A percentile compares a stretch with the other conserved stretches of the same genome.
phyloP scores from a whole-genome alignment of 2,888 invertebrate species.

The Xestoiulus laeticollis region DNA sequence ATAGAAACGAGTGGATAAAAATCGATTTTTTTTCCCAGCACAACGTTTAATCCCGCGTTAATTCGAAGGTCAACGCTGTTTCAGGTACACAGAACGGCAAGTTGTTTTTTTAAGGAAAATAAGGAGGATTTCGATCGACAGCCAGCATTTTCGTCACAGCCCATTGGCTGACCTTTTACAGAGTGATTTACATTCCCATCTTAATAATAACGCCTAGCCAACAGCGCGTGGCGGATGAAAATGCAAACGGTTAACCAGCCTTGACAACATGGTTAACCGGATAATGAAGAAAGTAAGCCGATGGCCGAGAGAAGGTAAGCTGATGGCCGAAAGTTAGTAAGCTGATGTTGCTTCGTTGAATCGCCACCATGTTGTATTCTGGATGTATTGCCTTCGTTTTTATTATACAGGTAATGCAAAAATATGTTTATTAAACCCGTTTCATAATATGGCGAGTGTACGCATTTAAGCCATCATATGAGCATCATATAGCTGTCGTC shows the following conservation, averaged over 20 bases:
- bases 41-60: background rate
- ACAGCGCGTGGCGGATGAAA: background rate
- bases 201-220: background rate
- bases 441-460: no score
- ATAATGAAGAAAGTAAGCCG: no score
- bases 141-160: background rate
- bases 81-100: background rate
- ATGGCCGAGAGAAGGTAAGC: no score
- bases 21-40: background rate
- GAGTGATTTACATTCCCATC: background rate
- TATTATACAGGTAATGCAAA: no score
- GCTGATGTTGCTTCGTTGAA: no score
- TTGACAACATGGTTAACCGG: background rate
- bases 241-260: background rate
- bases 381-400: no score
- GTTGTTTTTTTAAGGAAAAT: background rate
- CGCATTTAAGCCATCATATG: no score
- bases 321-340: no score
- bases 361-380: no score
- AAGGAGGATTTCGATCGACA: background rate
- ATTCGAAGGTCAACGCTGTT: background rate
- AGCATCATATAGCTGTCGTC: no score
- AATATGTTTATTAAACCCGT: no score
- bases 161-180: constrained; percentile 12
- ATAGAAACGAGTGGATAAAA: background rate